Evolutionary conservation across 2,888 invertebrate genomes (phyloP).

Genomic region (Trissoscelio sp.): DNA sequence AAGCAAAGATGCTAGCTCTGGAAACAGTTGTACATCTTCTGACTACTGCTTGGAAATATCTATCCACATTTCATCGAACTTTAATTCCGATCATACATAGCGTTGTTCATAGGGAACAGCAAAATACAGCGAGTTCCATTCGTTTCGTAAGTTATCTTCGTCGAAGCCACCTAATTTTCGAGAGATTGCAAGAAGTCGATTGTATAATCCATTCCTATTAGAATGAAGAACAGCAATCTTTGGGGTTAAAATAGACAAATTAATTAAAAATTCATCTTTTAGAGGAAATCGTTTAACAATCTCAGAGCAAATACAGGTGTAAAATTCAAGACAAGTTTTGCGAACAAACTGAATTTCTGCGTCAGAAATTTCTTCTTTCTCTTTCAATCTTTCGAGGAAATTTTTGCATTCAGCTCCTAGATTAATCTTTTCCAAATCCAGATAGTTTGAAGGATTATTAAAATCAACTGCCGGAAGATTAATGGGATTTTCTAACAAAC

Average conservation of each 20-base stretch:
- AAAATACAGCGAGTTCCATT: slow-evolving; percentile 32
- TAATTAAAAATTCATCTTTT: slow-evolving; percentile 9
- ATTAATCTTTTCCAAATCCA: too few species aligned
- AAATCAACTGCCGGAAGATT: background rate
- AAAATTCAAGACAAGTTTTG: slow-evolving; percentile 30
- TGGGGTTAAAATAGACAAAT: slow-evolving; percentile 10
- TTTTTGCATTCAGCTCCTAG: too few species aligned
- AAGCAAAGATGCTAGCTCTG: slow-evolving; percentile 4
- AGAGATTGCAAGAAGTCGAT: background rate
- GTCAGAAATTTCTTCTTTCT: background rate
- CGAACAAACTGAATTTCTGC: slow-evolving; percentile 5
- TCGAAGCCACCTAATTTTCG: slow-evolving; percentile 21
- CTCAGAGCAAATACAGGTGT: background rate
- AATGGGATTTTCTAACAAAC: background rate
- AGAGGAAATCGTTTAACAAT: slow-evolving; percentile 18
- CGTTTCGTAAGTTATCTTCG: slow-evolving; percentile 1
- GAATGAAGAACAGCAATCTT: slow-evolving; percentile 6
- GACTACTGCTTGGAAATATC: slow-evolving; percentile 14
- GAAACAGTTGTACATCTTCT: slow-evolving; percentile 4
- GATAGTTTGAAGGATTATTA: slow-evolving; percentile 1
- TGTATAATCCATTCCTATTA: background rate
- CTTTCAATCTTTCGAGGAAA: too few species aligned
- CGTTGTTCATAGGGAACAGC: slow-evolving; percentile 2
- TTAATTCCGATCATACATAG: slow-evolving; percentile 1
- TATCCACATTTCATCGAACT: slow-evolving; percentile 56